phyloP scores from a whole-genome alignment of 2,113 vertebrate genomes.

The Rattus rattus region DNA sequence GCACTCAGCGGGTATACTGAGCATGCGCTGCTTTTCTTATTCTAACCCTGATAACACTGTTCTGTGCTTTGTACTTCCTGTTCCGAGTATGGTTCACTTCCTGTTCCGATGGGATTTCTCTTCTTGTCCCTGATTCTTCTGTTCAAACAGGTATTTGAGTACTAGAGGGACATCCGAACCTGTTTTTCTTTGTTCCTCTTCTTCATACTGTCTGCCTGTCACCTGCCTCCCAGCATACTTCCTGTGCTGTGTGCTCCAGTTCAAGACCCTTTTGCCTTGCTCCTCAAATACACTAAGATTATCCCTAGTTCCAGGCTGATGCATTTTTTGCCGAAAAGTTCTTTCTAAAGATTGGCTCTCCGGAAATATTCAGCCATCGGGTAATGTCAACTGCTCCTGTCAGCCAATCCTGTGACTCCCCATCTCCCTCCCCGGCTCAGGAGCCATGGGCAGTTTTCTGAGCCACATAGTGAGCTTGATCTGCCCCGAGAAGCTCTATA shows the following conservation, averaged over 20 bases:
- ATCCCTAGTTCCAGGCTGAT: background rate
- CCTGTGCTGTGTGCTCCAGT: background rate
- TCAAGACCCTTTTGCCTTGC: background rate
- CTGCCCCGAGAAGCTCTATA: too few species aligned
- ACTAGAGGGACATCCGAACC: background rate
- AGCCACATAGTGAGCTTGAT: background rate
- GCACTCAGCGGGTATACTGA: background rate
- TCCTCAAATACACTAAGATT: background rate
- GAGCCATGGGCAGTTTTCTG: background rate
- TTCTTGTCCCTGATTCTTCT: background rate
- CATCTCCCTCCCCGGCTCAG: background rate
- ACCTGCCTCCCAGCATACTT: rapidly evolving
- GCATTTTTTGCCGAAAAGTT: background rate
- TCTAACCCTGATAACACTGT: too few species aligned
- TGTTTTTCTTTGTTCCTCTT: background rate
- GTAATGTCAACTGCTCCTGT: background rate
- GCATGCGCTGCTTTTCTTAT: background rate
- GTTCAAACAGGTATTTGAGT: background rate
- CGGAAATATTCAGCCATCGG: too few species aligned
- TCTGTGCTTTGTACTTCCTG: background rate
- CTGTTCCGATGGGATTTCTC: background rate
- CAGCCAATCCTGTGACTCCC: background rate
- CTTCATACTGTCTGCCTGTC: background rate
- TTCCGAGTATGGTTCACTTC: background rate
- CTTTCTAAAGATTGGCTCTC: background rate